Conservation (phyloP, 2,113 vertebrate genomes). For the Tupaia tana region DNA sequence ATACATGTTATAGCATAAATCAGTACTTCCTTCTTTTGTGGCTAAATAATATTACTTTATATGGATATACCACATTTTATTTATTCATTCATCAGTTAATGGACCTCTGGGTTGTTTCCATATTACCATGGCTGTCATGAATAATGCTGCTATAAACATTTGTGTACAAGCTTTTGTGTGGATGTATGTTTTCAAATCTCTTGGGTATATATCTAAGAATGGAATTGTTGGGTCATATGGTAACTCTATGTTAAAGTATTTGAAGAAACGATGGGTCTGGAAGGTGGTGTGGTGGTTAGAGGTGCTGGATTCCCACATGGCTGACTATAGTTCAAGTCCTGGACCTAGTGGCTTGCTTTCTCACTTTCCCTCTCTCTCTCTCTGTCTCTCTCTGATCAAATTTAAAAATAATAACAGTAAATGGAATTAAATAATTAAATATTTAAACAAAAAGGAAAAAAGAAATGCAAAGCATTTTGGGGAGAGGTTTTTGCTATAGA, state of each 20-base stretch:
- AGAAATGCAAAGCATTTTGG: too few relatives aligned
- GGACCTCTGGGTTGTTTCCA: background rate
- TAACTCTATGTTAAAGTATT: background rate
- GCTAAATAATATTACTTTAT: background rate
- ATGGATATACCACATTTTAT: background rate
- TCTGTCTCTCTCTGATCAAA: too few relatives aligned
- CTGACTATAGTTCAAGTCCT: too few relatives aligned
- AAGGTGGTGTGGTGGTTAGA: too few relatives aligned
- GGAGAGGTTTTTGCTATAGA: too few relatives aligned
- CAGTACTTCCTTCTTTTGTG: background rate
- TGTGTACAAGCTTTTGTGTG: background rate
- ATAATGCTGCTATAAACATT: constrained; percentile 5
- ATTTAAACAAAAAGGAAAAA: too few relatives aligned
- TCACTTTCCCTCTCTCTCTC: too few relatives aligned
- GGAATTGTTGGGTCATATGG: background rate
- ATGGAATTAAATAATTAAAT: too few relatives aligned
- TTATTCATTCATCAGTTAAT: background rate
- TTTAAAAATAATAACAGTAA: too few relatives aligned
- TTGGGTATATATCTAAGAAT: background rate
- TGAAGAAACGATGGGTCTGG: background rate
- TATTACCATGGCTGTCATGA: background rate
- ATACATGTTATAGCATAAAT: background rate
- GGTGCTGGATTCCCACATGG: too few relatives aligned
- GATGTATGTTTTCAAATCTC: background rate
- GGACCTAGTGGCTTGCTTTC: too few relatives aligned